A percentile compares a stretch with the other conserved stretches of the same genome.
Evolutionary conservation across 2,113 vertebrate species (phyloP).

Genomic region (Cromileptes altivelis): DNA sequence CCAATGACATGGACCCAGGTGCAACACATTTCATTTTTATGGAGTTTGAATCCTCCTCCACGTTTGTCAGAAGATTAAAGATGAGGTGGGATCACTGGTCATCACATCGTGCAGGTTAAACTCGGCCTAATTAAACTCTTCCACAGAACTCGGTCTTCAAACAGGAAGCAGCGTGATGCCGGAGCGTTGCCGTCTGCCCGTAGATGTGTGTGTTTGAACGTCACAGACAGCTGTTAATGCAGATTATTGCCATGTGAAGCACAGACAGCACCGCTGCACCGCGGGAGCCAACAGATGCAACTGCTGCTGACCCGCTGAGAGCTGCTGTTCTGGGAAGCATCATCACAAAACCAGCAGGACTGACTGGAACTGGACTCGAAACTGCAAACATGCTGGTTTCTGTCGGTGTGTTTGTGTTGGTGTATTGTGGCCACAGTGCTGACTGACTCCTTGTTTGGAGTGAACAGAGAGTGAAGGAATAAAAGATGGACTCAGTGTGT

Average conservation of each 20-base stretch:
- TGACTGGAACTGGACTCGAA: conserved; percentile 16
- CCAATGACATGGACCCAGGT: too few species aligned
- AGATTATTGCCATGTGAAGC: conserved; percentile 54
- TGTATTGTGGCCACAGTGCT: conserved; percentile 22
- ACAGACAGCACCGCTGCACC: conserved; percentile 5
- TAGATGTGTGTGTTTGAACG: conserved; percentile 19
- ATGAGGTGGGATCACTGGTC: conserved; percentile 12
- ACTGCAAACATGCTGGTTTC: conserved; percentile 9
- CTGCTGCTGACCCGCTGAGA: conserved; percentile 42
- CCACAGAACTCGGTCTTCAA: neutral
- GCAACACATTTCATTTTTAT: neutral
- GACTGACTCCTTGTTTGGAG: conserved; percentile 26
- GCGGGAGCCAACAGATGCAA: conserved; percentile 38
- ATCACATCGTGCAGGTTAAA: conserved; percentile 32
- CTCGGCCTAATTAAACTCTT: conserved; percentile 34
- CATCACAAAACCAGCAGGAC: conserved; percentile 36
- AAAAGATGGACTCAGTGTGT: conserved; percentile 13
- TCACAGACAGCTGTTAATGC: conserved; percentile 61
- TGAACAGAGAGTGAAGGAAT: conserved; percentile 18
- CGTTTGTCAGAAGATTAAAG: neutral
- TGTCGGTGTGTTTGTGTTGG: neutral
- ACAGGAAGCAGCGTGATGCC: conserved; percentile 26
- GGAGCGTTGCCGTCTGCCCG: neutral
- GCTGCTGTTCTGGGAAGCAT: conserved; percentile 42
- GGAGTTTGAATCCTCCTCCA: neutral